A percentile compares a stretch with the other conserved stretches of the same genome.
These are phyloP conservation scores for Andrena bucephala DNA, from an alignment of 2,888 invertebrate genomes.

Conservation along the genomic window DNA sequence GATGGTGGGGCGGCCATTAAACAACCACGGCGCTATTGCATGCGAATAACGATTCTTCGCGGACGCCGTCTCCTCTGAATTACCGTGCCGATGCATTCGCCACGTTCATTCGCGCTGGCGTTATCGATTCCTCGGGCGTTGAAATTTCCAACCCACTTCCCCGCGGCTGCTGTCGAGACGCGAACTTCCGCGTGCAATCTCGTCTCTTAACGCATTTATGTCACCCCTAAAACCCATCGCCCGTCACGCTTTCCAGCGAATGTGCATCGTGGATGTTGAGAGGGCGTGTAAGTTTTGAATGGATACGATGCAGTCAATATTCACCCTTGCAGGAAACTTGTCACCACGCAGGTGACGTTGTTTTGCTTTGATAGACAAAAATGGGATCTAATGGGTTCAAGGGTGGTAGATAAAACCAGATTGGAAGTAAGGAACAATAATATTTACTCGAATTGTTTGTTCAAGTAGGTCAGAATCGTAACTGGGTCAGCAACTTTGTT, in stretches of 20 bases:
- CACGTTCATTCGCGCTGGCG: neutral
- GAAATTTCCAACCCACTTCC: slow-evolving; percentile 16
- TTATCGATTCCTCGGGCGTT: slow-evolving; percentile 34
- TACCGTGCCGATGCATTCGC: slow-evolving; percentile 3
- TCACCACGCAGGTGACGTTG: too few species aligned
- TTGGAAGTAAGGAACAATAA: neutral
- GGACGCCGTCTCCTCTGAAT: slow-evolving; percentile 17
- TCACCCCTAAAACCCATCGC: neutral
- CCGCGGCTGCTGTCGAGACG: neutral
- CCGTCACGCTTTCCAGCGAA: too few species aligned
- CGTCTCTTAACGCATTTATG: neutral
- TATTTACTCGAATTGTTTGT: neutral
- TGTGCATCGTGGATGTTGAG: too few species aligned
- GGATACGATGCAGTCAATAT: too few species aligned
- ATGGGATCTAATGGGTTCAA: neutral
- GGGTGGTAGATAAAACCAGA: neutral
- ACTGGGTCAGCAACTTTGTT: neutral
- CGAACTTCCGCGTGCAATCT: neutral
- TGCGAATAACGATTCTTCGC: slow-evolving; percentile 35
- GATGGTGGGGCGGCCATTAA: neutral
- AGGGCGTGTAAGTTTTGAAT: too few species aligned
- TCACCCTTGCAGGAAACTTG: too few species aligned
- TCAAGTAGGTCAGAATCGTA: neutral
- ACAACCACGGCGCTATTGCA: slow-evolving; percentile 6
- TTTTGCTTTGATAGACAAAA: too few species aligned